A percentile compares a stretch with the other conserved stretches of the same genome.
Conservation (phyloP, 2,888 invertebrate genomes). For the Eupithecia tripunctaria region DNA sequence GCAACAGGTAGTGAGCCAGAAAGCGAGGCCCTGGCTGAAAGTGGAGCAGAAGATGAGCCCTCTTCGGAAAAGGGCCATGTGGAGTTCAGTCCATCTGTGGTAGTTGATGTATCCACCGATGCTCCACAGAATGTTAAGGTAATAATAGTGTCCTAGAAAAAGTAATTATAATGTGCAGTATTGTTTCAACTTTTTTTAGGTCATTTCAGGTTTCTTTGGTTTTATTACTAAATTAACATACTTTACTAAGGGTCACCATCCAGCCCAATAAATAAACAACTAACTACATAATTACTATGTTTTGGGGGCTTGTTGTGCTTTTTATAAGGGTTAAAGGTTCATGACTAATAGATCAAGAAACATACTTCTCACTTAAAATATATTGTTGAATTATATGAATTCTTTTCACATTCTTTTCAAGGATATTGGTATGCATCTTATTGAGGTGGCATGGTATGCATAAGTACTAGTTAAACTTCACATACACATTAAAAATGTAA, state of each 20-base stretch:
- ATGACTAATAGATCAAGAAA: background rate
- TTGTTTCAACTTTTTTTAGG: background rate
- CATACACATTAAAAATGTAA: background rate
- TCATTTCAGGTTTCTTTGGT: background rate
- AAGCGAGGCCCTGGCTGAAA: slow-evolving; percentile 77
- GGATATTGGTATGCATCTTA: background rate
- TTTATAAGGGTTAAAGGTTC: background rate
- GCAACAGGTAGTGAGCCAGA: slow-evolving; percentile 76
- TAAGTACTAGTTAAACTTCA: background rate
- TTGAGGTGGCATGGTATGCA: background rate
- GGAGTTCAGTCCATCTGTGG: slow-evolving; percentile 87
- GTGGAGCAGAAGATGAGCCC: slow-evolving; percentile 74
- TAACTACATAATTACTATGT: background rate
- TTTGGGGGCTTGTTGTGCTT: background rate
- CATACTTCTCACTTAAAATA: background rate
- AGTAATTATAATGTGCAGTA: background rate
- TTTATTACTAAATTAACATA: background rate
- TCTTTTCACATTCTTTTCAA: background rate
- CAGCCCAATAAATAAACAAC: background rate
- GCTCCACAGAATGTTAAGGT: slow-evolving; percentile 79
- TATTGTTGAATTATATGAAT: background rate
- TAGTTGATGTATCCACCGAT: slow-evolving; percentile 85
- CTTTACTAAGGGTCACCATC: background rate
- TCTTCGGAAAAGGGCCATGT: slow-evolving; percentile 82
- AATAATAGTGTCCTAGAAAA: background rate